Conservation (phyloP, 1,140 invertebrate genomes). For the Planococcus citri region DNA sequence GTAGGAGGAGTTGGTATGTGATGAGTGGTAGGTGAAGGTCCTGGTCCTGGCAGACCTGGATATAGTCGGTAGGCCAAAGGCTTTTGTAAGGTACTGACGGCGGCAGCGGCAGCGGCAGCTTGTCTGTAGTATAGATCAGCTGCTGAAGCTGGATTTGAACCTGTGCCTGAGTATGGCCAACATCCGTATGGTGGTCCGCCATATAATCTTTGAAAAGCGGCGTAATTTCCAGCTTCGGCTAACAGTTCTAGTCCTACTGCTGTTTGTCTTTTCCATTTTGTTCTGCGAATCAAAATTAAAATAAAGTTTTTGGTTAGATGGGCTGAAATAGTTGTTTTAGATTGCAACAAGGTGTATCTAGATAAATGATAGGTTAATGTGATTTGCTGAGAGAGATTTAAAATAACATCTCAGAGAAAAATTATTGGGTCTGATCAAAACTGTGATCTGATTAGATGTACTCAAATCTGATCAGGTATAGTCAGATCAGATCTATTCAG, state of each 20-base stretch:
- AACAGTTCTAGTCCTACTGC: constrained; percentile 91
- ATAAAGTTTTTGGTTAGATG: constrained; percentile 23
- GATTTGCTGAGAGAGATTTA: no score
- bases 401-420: no score
- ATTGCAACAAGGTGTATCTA: no score
- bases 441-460: no score
- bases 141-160: constrained; percentile 44
- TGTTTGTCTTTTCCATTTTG: constrained; percentile 99
- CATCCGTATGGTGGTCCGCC: constrained; percentile 57
- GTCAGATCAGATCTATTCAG: no score
- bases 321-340: no score
- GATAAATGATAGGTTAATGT: no score
- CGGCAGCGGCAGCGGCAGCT: constrained; percentile 44
- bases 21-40: constrained; percentile 44
- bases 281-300: constrained; percentile 57
- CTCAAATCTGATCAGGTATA: no score
- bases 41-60: constrained; percentile 42
- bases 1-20: constrained; percentile 43
- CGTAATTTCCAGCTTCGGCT: constrained; percentile 92
- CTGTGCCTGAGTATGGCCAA: constrained; percentile 36
- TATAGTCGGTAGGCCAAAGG: constrained; percentile 70
- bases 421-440: no score
- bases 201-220: constrained; percentile 87
- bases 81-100: constrained; percentile 69
- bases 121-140: constrained; percentile 70